Evolutionary conservation across 2,797 vertebrate genomes (phyloP).

Genomic region (Hippocampus kuda): DNA sequence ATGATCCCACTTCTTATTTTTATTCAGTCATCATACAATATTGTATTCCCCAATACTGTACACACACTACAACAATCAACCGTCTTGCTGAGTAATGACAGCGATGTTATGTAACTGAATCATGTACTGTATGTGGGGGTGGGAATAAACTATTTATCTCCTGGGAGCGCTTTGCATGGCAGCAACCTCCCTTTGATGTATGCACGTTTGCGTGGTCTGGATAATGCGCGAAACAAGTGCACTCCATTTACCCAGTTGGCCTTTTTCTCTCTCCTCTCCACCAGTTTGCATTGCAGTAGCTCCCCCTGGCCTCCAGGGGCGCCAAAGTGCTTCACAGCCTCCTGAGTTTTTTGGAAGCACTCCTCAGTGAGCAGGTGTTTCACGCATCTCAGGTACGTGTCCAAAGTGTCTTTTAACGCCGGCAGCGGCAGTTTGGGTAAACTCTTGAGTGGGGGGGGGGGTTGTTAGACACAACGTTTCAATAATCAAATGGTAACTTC

Average conservation of each 20-base stretch:
- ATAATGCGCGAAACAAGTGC: not conserved
- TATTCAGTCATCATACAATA: no score
- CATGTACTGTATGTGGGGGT: not conserved
- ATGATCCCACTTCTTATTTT: no score
- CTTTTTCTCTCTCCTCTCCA: conserved; percentile 70
- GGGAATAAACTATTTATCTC: no score
- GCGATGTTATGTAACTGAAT: no score
- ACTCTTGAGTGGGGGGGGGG: conserved; percentile 58
- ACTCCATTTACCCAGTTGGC: conserved; percentile 79
- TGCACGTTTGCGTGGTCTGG: no score
- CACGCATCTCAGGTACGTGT: conserved; percentile 77
- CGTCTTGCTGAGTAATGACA: no score
- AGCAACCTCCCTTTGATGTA: no score
- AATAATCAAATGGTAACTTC: conserved; percentile 4
- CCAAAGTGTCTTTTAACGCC: conserved; percentile 76
- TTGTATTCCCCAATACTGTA: no score
- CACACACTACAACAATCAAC: no score
- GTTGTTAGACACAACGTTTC: not conserved
- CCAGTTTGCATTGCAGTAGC: conserved; percentile 76
- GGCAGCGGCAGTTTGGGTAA: conserved; percentile 87
- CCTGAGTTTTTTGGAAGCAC: conserved; percentile 75
- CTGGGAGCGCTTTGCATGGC: no score
- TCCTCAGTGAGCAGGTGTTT: conserved; percentile 81
- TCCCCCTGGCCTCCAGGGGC: conserved; percentile 79
- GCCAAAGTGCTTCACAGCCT: conserved; percentile 73